phyloP scores from a whole-genome alignment of 2,797 vertebrate species.

The Fistularia commersonii region DNA sequence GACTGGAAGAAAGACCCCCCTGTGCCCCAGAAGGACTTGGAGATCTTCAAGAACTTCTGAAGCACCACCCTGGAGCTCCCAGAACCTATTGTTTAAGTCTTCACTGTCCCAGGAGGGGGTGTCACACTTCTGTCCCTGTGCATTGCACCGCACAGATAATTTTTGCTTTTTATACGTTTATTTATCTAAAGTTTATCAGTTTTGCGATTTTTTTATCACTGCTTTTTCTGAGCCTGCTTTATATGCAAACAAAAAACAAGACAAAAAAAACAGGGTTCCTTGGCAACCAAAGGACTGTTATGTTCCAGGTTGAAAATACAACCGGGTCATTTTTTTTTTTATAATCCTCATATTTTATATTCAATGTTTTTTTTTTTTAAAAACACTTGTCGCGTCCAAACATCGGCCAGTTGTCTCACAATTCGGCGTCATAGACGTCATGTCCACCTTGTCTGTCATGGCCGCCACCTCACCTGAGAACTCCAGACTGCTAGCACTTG shows the following conservation, averaged over 20 bases:
- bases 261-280: constrained; percentile 18
- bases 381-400: constrained; percentile 18
- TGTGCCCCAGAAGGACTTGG: constrained; percentile 85
- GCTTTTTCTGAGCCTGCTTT: constrained; percentile 56
- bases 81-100: background rate
- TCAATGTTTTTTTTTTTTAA: constrained; percentile 36
- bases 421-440: too few species aligned
- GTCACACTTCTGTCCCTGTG: too few species aligned
- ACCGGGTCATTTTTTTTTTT: constrained; percentile 59
- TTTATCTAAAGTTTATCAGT: constrained; percentile 49
- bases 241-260: constrained; percentile 62
- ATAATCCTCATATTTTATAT: constrained; percentile 46
- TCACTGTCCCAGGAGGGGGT: too few species aligned
- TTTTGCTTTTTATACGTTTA: constrained; percentile 40
- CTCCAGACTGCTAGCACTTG: too few species aligned
- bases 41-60: constrained; percentile 95
- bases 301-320: constrained; percentile 30
- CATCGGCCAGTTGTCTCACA: too few species aligned
- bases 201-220: constrained; percentile 23
- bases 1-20: constrained; percentile 87
- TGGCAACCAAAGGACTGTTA: constrained; percentile 66
- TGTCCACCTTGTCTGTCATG: too few species aligned
- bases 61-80: background rate
- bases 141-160: constrained; percentile 34
- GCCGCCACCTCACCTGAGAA: too few species aligned